These are phyloP conservation scores for Acrocephalus scirpaceus DNA, from an alignment of 2,797 vertebrate genomes.

Conservation along the genomic window DNA sequence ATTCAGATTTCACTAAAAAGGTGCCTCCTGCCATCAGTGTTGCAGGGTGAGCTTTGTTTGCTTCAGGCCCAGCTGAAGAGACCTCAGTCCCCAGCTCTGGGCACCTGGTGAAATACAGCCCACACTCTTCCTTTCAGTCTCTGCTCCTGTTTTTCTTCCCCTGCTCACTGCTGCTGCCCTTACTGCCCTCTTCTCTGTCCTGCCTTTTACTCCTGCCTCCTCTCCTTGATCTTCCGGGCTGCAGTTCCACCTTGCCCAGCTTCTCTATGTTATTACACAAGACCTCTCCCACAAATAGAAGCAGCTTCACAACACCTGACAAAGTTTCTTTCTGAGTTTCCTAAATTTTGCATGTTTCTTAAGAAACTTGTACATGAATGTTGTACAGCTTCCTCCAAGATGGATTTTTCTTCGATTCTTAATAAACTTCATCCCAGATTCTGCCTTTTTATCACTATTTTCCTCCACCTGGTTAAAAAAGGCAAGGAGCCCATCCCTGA, in stretches of 20 bases:
- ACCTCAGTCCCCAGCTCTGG: background rate
- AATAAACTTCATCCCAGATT: background rate
- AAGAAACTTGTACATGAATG: background rate
- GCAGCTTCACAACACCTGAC: background rate
- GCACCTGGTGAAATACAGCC: background rate
- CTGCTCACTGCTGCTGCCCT: rapidly evolving
- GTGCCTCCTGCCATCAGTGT: background rate
- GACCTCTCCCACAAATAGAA: rapidly evolving
- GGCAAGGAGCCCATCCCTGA: background rate
- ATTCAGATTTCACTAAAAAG: background rate
- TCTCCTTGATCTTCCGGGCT: background rate
- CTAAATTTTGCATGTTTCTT: background rate
- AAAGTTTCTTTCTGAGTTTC: background rate
- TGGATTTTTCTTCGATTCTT: background rate
- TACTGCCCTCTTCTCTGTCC: background rate
- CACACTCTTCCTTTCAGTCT: background rate
- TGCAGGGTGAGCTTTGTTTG: background rate
- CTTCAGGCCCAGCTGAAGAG: background rate
- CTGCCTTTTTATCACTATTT: background rate
- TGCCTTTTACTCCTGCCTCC: background rate
- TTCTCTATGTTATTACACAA: background rate
- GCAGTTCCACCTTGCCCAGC: background rate
- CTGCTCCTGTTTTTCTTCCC: background rate
- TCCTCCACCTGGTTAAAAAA: background rate
- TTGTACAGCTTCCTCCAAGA: background rate